Evolutionary conservation across 2,797 vertebrate genomes (phyloP), one percentile per base, ranked within the genome.

Genomic region (Protosalanx chinensis): DNA sequence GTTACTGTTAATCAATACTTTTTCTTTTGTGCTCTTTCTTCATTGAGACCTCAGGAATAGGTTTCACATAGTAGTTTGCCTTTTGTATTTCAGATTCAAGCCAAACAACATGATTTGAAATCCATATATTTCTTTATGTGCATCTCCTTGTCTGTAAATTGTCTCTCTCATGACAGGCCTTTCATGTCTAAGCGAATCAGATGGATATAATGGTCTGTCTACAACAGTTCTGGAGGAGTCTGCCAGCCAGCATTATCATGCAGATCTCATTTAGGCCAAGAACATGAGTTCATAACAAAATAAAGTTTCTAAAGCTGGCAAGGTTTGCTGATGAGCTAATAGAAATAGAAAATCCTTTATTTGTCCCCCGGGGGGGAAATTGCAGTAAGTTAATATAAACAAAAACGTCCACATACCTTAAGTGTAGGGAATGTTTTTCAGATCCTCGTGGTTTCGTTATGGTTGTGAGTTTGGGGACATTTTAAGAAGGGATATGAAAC

Each of bases 71-170:
- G 15, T 6, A 56, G 15, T 16, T 18, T n/a, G 6, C 46, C 71
- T 60, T 73, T 72, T 7, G 32, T 15, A 69, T 81, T 84, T 88
- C 81, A 64, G 77, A 80, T 88, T 82, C 75, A 83, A 86, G 85
- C 78, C 78, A 83, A 81, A 79, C 83, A 71, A 80, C 81, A 82
- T 85, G 84, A 89, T 87, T 90, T 89, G 85, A 90, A 87, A 85
- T 84, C 84, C 67, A 58, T 70, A 76, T 81, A 86, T 81, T 86
- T 85, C 80, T 78, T 79, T 75, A 81, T 81, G 86, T 5, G 72
- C 76, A 82, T 75, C 86, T 89, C 88, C 84, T 73, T 78, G 89
- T 88, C 82, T 85, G 80, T 82, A 91, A 89, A 90, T 89, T 84
- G 37, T 78, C 27, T 75, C 73, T 84, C 70, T 85, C 74, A 76